Conservation (phyloP, 2,888 invertebrate genomes). For the Tridacna crocea region DNA sequence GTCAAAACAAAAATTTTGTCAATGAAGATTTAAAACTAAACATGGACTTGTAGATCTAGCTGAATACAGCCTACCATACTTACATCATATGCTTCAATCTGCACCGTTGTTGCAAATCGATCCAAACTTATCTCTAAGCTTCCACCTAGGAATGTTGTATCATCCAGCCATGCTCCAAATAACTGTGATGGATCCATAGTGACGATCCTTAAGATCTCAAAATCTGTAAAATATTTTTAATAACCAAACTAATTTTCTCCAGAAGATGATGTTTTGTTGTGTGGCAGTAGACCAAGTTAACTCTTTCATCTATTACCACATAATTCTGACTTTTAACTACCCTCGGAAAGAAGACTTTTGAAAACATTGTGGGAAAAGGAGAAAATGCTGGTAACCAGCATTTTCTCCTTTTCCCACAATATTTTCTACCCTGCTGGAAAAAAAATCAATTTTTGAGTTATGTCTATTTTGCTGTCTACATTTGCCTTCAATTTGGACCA, state of each 20-base stretch:
- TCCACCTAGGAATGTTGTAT: conserved; percentile 73
- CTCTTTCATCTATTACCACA: too few species aligned
- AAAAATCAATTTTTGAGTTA: too few species aligned
- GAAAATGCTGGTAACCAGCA: neutral
- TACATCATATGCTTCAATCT: conserved; percentile 75
- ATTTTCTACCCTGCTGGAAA: too few species aligned
- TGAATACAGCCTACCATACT: neutral
- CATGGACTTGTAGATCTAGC: too few species aligned
- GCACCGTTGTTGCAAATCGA: conserved; percentile 72
- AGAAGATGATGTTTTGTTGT: too few species aligned
- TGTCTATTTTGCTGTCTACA: too few species aligned
- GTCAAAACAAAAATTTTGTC: too few species aligned
- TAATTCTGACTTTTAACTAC: too few species aligned
- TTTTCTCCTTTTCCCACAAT: conserved; percentile 7
- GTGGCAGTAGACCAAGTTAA: too few species aligned
- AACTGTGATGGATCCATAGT: conserved; percentile 76
- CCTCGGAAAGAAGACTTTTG: too few species aligned
- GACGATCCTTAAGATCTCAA: conserved; percentile 67
- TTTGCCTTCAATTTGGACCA: too few species aligned
- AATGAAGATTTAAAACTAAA: too few species aligned
- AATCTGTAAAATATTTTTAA: conserved; percentile 62
- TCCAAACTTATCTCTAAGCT: conserved; percentile 74
- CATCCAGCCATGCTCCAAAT: conserved; percentile 75
- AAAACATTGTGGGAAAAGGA: conserved; percentile 10
- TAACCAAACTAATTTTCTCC: neutral